Percentiles rank a stretch among this genome's conserved stretches.
Evolutionary conservation across 2,888 invertebrate genomes (phyloP).

Genomic region (Polydrusus cervinus): DNA sequence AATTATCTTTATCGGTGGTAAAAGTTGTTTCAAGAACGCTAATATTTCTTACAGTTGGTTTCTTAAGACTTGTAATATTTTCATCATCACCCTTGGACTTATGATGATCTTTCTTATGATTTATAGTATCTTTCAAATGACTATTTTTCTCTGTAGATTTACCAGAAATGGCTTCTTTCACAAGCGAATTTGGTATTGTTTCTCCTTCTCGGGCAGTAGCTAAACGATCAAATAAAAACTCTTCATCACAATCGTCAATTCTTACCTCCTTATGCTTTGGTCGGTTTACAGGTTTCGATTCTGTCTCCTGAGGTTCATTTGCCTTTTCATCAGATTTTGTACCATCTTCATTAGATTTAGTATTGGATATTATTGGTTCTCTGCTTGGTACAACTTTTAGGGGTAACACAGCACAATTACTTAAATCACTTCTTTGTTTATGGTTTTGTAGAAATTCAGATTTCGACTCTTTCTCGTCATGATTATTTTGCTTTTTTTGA

Average conservation of each 20-base stretch:
- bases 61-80: not conserved
- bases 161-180: not conserved
- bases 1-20: slow-evolving; percentile 28
- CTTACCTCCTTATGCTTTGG: not conserved
- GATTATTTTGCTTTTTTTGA: too few species aligned
- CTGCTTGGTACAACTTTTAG: too few species aligned
- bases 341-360: not conserved
- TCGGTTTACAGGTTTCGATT: not conserved
- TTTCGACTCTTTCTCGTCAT: not conserved
- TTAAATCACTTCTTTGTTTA: not conserved
- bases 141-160: not conserved
- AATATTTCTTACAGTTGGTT: not conserved
- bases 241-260: not conserved
- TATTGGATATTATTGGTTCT: too few species aligned
- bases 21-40: slow-evolving; percentile 12
- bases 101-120: not conserved
- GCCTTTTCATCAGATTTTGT: not conserved
- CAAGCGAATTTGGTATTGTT: too few species aligned
- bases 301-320: not conserved
- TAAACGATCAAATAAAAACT: not conserved
- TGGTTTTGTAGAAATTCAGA: not conserved
- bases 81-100: not conserved
- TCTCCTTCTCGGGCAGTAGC: not conserved
- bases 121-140: not conserved
- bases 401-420: too few species aligned